Evolutionary conservation across 2,113 vertebrate species (phyloP).

Genomic region (Mus musculus): GRCm39 chr17:43613001-43613500

Average conservation of each 20-base stretch:
- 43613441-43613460: neutral
- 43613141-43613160: neutral
- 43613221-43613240: too few relatives aligned
- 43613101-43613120: neutral
- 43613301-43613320: neutral
- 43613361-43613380: neutral
- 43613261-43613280: neutral
- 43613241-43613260: neutral
- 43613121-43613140: neutral
- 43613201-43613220: neutral
- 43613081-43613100: too few relatives aligned
- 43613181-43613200: neutral
- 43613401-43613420: neutral
- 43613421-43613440: neutral
- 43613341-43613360: neutral
- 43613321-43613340: neutral
- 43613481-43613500: too few relatives aligned
- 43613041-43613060: too few relatives aligned
- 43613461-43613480: neutral
- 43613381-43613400: neutral
- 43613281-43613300: neutral
- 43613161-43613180: neutral
- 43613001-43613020: neutral
- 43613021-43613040: neutral
- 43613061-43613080: neutral